A percentile compares a stretch with the other conserved stretches of the same genome.
These are phyloP conservation scores for Drosophila ezoana DNA, from an alignment of 2,888 invertebrate genomes.

Conservation along the genomic window DNA sequence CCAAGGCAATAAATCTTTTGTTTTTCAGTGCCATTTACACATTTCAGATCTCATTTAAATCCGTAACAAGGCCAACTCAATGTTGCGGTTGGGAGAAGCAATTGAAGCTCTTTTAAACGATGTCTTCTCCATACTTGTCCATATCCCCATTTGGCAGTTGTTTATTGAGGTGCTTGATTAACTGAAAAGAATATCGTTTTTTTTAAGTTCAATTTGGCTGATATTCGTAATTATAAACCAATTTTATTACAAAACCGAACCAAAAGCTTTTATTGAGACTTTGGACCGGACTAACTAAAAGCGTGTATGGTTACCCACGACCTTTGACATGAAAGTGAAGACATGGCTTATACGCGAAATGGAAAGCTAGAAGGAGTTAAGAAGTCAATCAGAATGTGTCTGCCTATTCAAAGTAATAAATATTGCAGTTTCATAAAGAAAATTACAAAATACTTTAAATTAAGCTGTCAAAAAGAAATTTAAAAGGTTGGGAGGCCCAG, in stretches of 20 bases:
- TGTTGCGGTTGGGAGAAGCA: conserved; percentile 60
- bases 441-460: no score
- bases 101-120: conserved; percentile 21
- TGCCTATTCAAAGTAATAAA: background rate
- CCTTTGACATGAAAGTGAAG: no score
- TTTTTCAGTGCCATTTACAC: conserved; percentile 50
- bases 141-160: background rate
- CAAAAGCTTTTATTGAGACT: no score
- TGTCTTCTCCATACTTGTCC: background rate
- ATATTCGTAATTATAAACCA: no score
- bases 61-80: conserved; percentile 55
- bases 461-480: no score
- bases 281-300: no score
- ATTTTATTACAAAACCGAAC: no score
- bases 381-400: background rate
- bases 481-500: no score
- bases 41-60: conserved; percentile 69
- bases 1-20: conserved; percentile 65
- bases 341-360: no score
- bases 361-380: no score
- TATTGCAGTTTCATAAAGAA: no score
- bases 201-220: conserved; percentile 1
- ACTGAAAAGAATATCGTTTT: conserved; percentile 3
- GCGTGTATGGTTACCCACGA: no score
- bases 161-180: conserved; percentile 14